Evolutionary conservation across 2,113 vertebrate species (phyloP).

Genomic region (Rhinolophus ferrumequinum): DNA sequence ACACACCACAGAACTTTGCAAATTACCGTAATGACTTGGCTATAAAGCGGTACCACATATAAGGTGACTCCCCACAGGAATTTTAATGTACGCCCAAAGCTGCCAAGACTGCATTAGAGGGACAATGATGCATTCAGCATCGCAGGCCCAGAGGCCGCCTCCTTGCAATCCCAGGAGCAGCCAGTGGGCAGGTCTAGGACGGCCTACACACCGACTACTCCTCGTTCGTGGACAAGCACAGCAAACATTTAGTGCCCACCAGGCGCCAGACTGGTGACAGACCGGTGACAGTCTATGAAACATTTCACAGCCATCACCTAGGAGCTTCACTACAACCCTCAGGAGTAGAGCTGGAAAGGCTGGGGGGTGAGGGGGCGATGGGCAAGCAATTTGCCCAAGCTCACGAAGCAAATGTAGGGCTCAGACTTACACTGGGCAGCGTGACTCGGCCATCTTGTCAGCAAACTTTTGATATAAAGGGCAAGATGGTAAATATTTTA

Average conservation of each 20-base stretch:
- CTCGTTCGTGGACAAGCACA: neutral
- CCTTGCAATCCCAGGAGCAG: neutral
- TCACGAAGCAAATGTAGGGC: neutral
- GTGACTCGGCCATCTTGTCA: neutral
- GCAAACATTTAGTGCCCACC: neutral
- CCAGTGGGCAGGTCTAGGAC: neutral
- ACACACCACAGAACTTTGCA: conserved; percentile 51
- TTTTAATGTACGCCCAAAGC: conserved; percentile 42
- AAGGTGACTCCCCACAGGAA: conserved; percentile 73
- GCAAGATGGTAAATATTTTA: neutral
- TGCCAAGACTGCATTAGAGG: conserved; percentile 49
- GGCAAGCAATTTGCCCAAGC: neutral
- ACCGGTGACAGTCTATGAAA: neutral
- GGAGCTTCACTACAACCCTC: neutral
- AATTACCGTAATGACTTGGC: conserved; percentile 65
- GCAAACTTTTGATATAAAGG: neutral
- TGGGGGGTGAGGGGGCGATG: neutral
- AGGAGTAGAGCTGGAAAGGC: neutral
- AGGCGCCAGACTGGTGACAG: neutral
- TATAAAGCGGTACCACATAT: conserved; percentile 63
- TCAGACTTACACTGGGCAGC: neutral
- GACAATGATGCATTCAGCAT: conserved; percentile 58
- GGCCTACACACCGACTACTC: neutral
- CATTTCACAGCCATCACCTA: neutral
- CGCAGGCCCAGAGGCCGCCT: neutral